Conservation (phyloP, 2,797 vertebrate genomes). For the Morelia viridis region DNA sequence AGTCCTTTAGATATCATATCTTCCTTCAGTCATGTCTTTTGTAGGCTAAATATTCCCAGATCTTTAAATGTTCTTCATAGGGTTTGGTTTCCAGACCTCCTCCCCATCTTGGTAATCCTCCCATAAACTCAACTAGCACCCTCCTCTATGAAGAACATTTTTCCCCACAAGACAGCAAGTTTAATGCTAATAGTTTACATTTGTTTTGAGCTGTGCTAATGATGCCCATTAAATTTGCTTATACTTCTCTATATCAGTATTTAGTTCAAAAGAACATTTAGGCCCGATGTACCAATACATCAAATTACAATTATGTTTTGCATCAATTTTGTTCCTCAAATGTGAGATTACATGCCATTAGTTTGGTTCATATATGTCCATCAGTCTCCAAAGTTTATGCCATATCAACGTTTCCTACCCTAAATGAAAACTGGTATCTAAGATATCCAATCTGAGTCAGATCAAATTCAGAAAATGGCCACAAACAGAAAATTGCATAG, state of each 20-base stretch:
- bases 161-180: background rate
- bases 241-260: background rate
- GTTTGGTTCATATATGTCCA: background rate
- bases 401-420: background rate
- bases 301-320: background rate
- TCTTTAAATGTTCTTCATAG: background rate
- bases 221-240: background rate
- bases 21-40: background rate
- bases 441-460: background rate
- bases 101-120: background rate
- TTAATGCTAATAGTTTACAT: accelerated
- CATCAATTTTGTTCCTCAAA: background rate
- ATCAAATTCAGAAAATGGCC: background rate
- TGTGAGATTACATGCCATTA: background rate
- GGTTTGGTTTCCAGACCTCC: background rate
- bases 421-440: background rate
- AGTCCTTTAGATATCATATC: background rate
- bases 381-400: background rate
- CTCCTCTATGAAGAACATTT: accelerated
- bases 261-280: background rate
- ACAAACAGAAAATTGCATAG: background rate
- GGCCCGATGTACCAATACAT: background rate
- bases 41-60: too few relatives aligned
- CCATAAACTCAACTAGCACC: background rate
- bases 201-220: background rate